Base-by-base conservation (phyloP, 1,140 invertebrate genomes). In the Brachystomella parvula region DNA sequence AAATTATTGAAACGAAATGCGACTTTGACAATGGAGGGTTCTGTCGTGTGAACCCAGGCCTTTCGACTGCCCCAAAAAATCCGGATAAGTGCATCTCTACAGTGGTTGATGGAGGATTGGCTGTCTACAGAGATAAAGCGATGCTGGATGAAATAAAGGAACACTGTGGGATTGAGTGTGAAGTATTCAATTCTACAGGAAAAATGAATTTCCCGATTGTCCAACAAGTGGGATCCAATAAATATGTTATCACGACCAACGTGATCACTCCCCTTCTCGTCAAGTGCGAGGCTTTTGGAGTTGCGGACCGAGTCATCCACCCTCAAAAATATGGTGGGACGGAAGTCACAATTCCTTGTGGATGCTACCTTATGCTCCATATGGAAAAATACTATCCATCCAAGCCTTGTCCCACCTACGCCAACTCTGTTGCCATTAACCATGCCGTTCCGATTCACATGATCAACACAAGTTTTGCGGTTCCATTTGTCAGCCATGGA, bases 401-500 rank as follows among this genome's bases (percentile, higher is more conserved):
- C 32, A 28, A 24, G 31, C 68, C 68, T 17, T 70, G 68, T 61
- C 24, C 35, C 28, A 29, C 58, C 3, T 9, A 9, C 6, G 26
- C 28, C 47, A 69, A 47, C 29, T 29, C 60, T 15, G 17, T 35
- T 21, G 12, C 32, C n/a, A 35, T 70, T 21, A 19, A 33, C 35
- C 68, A 70, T 30, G 63, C 64, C 6, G 47, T 70, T 53, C 68
- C 68, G 3, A 57, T 62, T n/a, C 68, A 66, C 28, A 70, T 70
- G 68, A n/a, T 66, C 12, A 68, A 68, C 28, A 21, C 53, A 6
- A 56, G 53, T 28, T 21, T 56, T 28, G 53, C 12, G 21, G 6
- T 24, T 9, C 12, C 6, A 6, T 9, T n/a, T 28, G 19, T 21
- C 6, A 56, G n/a, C n/a, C n/a, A 56, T 28, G 26, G 53, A 12